Evolutionary conservation across 2,888 invertebrate species (phyloP), one percentile per base, ranked within the genome.

Genomic region (Synergus umbraculus): DNA sequence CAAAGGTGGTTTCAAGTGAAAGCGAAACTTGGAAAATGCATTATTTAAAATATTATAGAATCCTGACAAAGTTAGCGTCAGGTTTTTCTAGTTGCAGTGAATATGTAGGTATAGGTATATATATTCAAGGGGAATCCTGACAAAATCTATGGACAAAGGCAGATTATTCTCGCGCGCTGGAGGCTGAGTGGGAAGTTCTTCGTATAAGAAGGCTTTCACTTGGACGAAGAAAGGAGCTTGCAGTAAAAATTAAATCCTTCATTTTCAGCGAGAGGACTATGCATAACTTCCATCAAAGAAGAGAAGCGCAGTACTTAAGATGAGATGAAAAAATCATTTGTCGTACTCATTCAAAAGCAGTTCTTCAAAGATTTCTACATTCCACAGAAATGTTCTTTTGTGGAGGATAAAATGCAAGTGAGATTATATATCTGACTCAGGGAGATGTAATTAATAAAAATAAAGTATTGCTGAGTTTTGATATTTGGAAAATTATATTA

Each of bases 191-290:
- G 3, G 44, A 67, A 67, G 46, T 67, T 67, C 67, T 67, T 67
- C 29, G 29, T 67, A 46, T 29, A 67, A 46, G 46, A 67, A 29
- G 46, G 69, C 46, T 49, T 69, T 49, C 65, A 15, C 69, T 66
- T 66, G 66, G 9, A 43, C 43, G 43, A 66, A 43, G 43, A 43
- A 43, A 43, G 66, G 43, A 66, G 43, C 43, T 4, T 66, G 37
- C 43, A 66, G 66, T 66, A 66, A 66, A 66, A 66, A 66, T 66
- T 66, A 66, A 66, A 66, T 66, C 66, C 66, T 66, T 66, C 66
- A 66, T 66, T 66, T 66, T 66, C 66, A 43, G 37, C 41, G 43
- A 41, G 10, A 43, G 41, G 15, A 43, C 43, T n/a, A 43, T 43
- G n/a, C 43, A 66, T 66, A 43, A 43, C 43, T 43, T 67, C 22